A percentile compares a stretch with the other conserved stretches of the same genome.
These are phyloP conservation scores for Xanthorhoe spadicearia DNA, from an alignment of 2,888 invertebrate species.

Conservation along the genomic window DNA sequence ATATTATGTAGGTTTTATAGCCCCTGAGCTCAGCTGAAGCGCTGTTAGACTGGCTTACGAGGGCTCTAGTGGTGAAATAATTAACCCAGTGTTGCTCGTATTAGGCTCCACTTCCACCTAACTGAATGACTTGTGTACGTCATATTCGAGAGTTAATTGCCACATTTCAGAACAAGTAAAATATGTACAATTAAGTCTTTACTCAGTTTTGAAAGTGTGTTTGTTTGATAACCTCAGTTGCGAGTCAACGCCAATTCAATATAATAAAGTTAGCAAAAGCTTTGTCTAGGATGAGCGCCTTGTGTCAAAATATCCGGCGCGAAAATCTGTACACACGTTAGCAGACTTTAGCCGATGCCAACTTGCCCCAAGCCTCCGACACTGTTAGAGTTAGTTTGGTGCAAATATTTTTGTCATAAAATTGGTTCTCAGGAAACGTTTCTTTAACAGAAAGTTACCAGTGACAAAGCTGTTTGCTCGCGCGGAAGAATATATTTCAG, in stretches of 20 bases:
- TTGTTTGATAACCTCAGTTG: neutral
- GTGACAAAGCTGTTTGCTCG: conserved; percentile 36
- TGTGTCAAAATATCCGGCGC: conserved; percentile 66
- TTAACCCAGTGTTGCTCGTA: conserved; percentile 78
- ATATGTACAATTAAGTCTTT: neutral
- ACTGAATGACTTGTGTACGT: conserved; percentile 58
- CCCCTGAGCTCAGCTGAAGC: conserved; percentile 75
- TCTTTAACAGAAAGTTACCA: conserved; percentile 31
- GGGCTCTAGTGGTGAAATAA: conserved; percentile 82
- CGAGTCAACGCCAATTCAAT: conserved; percentile 22
- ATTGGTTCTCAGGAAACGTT: conserved; percentile 31
- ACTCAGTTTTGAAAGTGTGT: neutral
- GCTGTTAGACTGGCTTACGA: conserved; percentile 80
- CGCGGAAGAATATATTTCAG: conserved; percentile 31
- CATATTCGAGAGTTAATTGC: conserved; percentile 36
- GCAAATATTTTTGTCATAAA: conserved; percentile 37
- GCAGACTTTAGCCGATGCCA: conserved; percentile 69
- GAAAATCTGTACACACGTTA: conserved; percentile 68
- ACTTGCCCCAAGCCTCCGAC: conserved; percentile 50
- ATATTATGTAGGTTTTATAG: conserved; percentile 82
- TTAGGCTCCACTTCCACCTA: conserved; percentile 67
- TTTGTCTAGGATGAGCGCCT: conserved; percentile 61
- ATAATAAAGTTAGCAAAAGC: conserved; percentile 50
- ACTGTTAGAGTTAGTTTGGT: conserved; percentile 51
- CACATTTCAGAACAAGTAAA: neutral